Conservation (phyloP, 2,797 vertebrate species). For the Hydrophis major region DNA sequence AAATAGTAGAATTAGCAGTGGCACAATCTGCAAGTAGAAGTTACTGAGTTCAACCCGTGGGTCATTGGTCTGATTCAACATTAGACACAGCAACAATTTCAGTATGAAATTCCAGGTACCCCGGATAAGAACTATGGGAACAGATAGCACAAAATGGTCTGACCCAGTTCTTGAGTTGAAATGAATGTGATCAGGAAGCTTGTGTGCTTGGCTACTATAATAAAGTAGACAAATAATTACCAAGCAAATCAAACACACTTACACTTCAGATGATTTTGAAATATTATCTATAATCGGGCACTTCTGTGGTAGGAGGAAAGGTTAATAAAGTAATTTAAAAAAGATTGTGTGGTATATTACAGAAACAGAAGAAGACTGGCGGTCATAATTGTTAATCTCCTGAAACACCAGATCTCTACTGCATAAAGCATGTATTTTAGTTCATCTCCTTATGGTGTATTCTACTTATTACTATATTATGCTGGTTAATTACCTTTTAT, state of each 20-base stretch:
- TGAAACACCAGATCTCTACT: slow-evolving; percentile 70
- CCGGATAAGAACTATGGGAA: slow-evolving; percentile 32
- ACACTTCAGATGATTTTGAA: slow-evolving; percentile 80
- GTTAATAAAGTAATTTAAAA: slow-evolving; percentile 85
- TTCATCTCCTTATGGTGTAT: slow-evolving; percentile 65
- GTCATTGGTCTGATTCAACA: background rate
- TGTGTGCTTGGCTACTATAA: slow-evolving; percentile 74
- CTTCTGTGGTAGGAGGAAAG: slow-evolving; percentile 82
- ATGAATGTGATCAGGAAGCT: slow-evolving; percentile 74
- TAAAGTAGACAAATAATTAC: slow-evolving; percentile 84
- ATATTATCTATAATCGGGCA: slow-evolving; percentile 83
- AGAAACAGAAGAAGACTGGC: slow-evolving; percentile 77
- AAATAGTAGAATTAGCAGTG: background rate
- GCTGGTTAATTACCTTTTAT: slow-evolving; percentile 71
- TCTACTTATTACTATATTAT: slow-evolving; percentile 65
- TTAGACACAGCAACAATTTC: background rate
- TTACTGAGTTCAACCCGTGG: background rate
- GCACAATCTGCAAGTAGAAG: background rate
- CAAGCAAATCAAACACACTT: slow-evolving; percentile 80
- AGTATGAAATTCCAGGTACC: slow-evolving; percentile 39
- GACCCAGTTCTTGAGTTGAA: slow-evolving; percentile 73
- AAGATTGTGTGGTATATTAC: slow-evolving; percentile 81
- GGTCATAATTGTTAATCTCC: slow-evolving; percentile 82
- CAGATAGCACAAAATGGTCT: slow-evolving; percentile 35
- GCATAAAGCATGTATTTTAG: slow-evolving; percentile 68